These are phyloP conservation scores for Parasteatoda tepidariorum DNA, from an alignment of 1,140 invertebrate species.

Conservation along the genomic window DNA sequence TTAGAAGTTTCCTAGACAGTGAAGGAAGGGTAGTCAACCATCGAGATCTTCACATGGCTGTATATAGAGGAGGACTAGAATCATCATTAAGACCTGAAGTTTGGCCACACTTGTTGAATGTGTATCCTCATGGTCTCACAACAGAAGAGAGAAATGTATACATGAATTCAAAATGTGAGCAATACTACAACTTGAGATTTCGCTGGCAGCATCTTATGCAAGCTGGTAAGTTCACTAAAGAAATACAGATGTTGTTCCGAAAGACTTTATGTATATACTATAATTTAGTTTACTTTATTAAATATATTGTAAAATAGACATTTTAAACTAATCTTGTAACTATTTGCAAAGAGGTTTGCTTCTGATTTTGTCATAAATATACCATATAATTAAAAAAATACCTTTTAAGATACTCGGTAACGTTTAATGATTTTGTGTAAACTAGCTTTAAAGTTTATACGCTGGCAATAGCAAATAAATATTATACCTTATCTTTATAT, in stretches of 20 bases:
- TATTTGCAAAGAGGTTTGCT: background rate
- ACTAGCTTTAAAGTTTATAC: too few species aligned
- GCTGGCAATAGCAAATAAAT: too few species aligned
- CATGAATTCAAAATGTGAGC: conserved; percentile 88
- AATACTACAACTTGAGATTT: conserved; percentile 85
- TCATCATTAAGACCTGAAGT: conserved; percentile 74
- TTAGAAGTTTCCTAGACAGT: conserved; percentile 86
- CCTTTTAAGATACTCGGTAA: too few species aligned
- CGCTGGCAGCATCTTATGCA: conserved; percentile 77
- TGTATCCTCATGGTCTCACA: conserved; percentile 91
- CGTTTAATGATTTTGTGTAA: too few species aligned
- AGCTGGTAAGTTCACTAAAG: conserved; percentile 62
- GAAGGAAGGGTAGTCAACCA: conserved; percentile 87
- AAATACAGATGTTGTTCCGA: conserved; percentile 91
- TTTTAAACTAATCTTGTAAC: background rate
- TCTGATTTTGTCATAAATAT: too few species aligned
- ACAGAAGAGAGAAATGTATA: conserved; percentile 94
- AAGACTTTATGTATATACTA: too few species aligned
- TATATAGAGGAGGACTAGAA: conserved; percentile 76
- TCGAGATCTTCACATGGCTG: conserved; percentile 85
- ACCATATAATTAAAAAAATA: too few species aligned
- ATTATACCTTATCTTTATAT: too few species aligned
- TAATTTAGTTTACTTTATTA: too few species aligned
- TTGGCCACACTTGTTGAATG: conserved; percentile 96
- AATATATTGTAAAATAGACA: too few species aligned